Evolutionary conservation across 2,888 invertebrate genomes (phyloP).

Genomic region (Eupithecia pulchellata): DNA sequence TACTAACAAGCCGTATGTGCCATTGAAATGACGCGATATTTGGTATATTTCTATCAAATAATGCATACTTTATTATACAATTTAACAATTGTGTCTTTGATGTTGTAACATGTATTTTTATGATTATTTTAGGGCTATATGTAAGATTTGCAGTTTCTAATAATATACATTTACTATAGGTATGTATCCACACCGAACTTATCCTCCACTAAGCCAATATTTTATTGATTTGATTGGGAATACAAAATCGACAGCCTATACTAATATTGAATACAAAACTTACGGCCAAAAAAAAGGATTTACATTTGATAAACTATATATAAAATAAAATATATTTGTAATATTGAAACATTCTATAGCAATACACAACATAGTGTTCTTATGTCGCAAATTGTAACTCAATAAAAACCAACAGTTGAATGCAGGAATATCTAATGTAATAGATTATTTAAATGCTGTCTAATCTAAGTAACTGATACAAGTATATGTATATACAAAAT

Average conservation of each 20-base stretch:
- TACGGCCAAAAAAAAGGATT: no score
- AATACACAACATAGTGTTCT: neutral
- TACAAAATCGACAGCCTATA: no score
- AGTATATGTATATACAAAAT: no score
- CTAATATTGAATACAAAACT: no score
- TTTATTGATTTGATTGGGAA: no score
- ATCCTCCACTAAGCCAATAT: no score
- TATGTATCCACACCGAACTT: neutral
- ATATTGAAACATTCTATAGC: neutral
- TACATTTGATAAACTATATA: no score
- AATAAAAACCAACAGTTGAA: neutral
- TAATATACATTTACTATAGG: neutral
- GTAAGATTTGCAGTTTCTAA: conserved; percentile 6
- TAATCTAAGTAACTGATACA: neutral
- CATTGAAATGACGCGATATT: conserved; percentile 33
- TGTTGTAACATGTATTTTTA: conserved; percentile 22
- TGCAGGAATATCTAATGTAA: neutral
- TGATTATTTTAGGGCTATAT: conserved; percentile 25
- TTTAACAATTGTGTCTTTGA: conserved; percentile 40
- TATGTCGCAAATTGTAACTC: neutral
- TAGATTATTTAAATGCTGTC: neutral
- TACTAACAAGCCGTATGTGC: conserved; percentile 43
- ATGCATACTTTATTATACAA: conserved; percentile 5
- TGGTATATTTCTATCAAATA: conserved; percentile 3
- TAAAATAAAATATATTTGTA: no score